These are phyloP conservation scores for Chelidonichthys spinosus DNA, from an alignment of 2,797 vertebrate species.

Conservation along the genomic window DNA sequence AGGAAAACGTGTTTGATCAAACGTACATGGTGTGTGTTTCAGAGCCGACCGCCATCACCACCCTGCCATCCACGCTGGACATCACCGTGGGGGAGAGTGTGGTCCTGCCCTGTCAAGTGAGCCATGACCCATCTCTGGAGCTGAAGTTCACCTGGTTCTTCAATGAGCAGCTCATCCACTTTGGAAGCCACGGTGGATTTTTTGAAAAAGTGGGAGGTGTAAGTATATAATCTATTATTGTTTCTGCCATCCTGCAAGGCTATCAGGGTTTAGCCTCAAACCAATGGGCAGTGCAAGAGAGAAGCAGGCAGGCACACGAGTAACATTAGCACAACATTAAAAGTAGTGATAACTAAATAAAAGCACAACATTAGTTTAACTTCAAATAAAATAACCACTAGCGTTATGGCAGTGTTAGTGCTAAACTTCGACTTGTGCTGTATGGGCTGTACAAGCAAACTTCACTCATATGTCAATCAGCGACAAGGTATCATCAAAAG, in stretches of 20 bases:
- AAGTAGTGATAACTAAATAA: neutral
- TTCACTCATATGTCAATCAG: neutral
- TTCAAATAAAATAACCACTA: neutral
- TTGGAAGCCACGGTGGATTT: slow-evolving; percentile 93
- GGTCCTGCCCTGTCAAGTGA: slow-evolving; percentile 95
- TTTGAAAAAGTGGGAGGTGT: slow-evolving; percentile 98
- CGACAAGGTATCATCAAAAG: neutral
- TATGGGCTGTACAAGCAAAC: neutral
- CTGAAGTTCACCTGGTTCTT: slow-evolving; percentile 97
- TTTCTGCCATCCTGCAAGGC: neutral
- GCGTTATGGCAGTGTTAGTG: neutral
- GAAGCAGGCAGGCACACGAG: no score
- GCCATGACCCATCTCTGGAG: slow-evolving; percentile 93
- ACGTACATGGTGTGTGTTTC: slow-evolving; percentile 50
- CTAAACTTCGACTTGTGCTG: neutral
- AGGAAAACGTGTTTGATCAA: slow-evolving; percentile 38
- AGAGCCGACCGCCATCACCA: slow-evolving; percentile 94
- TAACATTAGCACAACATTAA: neutral
- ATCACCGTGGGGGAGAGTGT: slow-evolving; percentile 96
- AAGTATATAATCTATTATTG: slow-evolving; percentile 78
- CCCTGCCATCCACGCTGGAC: slow-evolving; percentile 91
- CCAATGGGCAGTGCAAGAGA: no score
- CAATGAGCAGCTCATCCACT: slow-evolving; percentile 95
- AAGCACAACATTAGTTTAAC: neutral
- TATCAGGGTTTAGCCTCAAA: no score